A percentile compares a stretch with the other conserved stretches of the same genome.
Conservation (phyloP, 2,113 vertebrate genomes). For the Ochotona princeps region DNA sequence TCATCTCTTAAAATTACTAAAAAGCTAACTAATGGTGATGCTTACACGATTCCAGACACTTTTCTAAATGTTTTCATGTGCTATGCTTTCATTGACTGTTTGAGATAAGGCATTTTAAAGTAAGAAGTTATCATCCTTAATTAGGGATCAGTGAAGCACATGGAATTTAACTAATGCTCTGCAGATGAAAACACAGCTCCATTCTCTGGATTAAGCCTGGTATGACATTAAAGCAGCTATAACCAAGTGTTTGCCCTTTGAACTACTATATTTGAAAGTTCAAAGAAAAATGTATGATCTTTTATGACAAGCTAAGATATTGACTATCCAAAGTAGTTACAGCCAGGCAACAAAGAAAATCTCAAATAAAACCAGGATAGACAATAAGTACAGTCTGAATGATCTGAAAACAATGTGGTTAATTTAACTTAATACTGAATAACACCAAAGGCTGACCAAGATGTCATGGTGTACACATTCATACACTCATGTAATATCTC, state of each 20-base stretch:
- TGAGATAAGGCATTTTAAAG: background rate
- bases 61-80: constrained; percentile 29
- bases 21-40: background rate
- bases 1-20: background rate
- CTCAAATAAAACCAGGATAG: background rate
- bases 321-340: background rate
- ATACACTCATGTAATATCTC: background rate
- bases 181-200: background rate
- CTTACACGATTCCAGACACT: background rate
- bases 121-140: background rate
- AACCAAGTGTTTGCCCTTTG: background rate
- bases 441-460: background rate
- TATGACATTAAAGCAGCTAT: background rate
- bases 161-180: background rate
- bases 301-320: background rate
- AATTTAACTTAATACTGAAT: background rate
- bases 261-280: background rate
- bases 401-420: background rate
- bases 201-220: background rate
- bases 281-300: background rate
- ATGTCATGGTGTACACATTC: background rate
- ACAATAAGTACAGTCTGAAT: background rate
- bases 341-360: background rate
- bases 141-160: background rate
- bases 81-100: constrained; percentile 20